Evolutionary conservation across 2,888 invertebrate species (phyloP), one percentile per base, ranked within the genome.

Genomic region (Phalangium opilio): DNA sequence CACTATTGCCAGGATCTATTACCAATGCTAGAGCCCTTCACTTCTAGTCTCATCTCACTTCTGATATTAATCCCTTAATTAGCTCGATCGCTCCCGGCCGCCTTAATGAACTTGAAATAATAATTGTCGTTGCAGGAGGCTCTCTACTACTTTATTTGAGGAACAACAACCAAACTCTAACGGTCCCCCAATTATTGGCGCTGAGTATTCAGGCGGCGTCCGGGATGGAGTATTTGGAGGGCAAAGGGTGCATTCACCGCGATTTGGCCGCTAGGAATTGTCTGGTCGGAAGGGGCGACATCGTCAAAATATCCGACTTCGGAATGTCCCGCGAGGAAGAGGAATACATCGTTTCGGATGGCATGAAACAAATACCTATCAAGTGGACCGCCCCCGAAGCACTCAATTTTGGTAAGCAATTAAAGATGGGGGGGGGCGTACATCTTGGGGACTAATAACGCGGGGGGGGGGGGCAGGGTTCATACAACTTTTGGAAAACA

Each of bases 321-420:
- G 93, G 93, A 55, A 95, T 95, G 93, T 93, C 91, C 0, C 70
- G 93, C 21, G 91, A 93, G 66, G 93, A 93, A 64, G 87, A 91
- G 65, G 91, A 91, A 65, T 95, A 95, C 61, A 89, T 86, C 51
- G 93, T 93, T 38, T 90, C 91, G 3, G 91, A 91, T 58, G 93
- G 93, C 33, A 87, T 93, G 85, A 93, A 95, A 68, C 56, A 57
- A 38, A 93, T 95, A 59, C 93, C 95, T 0, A 91, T 95, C 51
- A 95, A 95, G 68, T 95, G 95, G 95, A 95, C 93, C 0, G 91
- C 93, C 2, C 95, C 95, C 0, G 93, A 93, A 70, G 91, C 93
- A 2, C 72, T 93, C 11, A 90, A 91, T 68, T 91, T 85, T 65
- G 91, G 91, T 78, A 27, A n/a, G n/a, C n/a, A n/a, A n/a, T n/a